Base-by-base conservation (phyloP, 2,113 vertebrate genomes). In the Ceyx melanurus region DNA sequence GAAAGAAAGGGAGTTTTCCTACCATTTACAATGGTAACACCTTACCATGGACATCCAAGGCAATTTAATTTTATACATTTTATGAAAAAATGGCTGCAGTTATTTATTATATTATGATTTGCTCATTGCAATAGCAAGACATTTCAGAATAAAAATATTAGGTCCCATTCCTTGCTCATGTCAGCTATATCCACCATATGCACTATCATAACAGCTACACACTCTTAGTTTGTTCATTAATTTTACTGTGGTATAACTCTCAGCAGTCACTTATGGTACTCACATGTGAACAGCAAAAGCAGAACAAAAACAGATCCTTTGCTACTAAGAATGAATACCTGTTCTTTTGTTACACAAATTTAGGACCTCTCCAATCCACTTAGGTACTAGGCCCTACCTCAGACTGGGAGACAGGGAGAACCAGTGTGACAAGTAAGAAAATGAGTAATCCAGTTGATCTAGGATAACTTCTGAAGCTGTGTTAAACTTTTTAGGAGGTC, bases 151-250 rank as follows among this genome's bases (percentile, higher is more conserved):
- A 37, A 75, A 40, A 28, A 26, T 8, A 7, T 11, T 51, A 61
- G 42, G 13, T 6, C 21, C 3, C 15, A 15, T 54, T 82, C 22
- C 68, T 70, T n/a, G 45, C 6, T n/a, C n/a, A 10, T 13, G 18
- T 9, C 53, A 74, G 17, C 18, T 43, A 4, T 9, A 48, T 37
- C 37, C 37, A 37, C 9, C 37, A 37, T 37, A 37, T 37, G 37
- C 37, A 37, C 37, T 37, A 37, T 37, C 37, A 37, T 37, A 37
- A 37, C 37, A 37, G 37, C 37, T 37, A 37, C 10, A 33, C 0
- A 1, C 5, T 13, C 0, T 45, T 2, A 1, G 3, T 66, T 62
- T 82, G 43, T 64, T 68, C 21, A 31, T 14, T 2, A 60, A 53
- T 58, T 82, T n/a, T 58, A 14, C 12, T 22, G 23, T 43, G 15